Evolutionary conservation across 2,113 vertebrate species (phyloP), one percentile per base, ranked within the genome.

Genomic region (Sapayoa aenigma): DNA sequence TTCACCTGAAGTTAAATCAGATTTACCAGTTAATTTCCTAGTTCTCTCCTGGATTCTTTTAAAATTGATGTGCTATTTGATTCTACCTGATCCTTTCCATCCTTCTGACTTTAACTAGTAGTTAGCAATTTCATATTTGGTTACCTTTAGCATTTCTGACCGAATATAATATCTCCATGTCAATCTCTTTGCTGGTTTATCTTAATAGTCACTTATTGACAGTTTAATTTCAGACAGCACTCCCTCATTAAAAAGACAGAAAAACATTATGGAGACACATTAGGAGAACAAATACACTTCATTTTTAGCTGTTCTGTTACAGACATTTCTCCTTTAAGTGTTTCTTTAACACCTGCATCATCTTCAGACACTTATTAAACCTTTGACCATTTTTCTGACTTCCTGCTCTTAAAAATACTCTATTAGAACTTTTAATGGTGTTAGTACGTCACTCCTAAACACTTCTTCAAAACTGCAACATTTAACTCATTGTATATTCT

Each of bases 11-110:
- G 74, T 91, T 81, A 75, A 95, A 84, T 67, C 35, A 84, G 78
- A 87, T 81, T 95, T 91, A 72, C 55, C 65, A 84, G 73, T 78
- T 93, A 21, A 78, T 87, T 93, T 94, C 72, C 47, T 85, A 68
- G 44, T 82, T 90, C 28, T 76, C 13, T 85, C 35, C 53, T 72
- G 22, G 5, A 85, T 16, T 82, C 65, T 68, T 87, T 92, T 41
- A n/a, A 84, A 89, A 82, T 49, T 82, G 16, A 56, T 93, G 19
- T 84, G 37, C 18, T 84, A 12, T 84, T 86, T 77, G 55, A 89
- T 71, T 24, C 15, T 84, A 13, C 81, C 83, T 77, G 59, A 91
- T 71, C 27, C 21, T 91, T 84, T 91, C 28, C 28, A 87, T 84
- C 33, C 24, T 91, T 77, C 47, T 75, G 44, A 63, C 86, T 83